These are phyloP conservation scores for Anolis carolinensis DNA, from an alignment of 2,113 vertebrate genomes.

Conservation along the genomic window DNA sequence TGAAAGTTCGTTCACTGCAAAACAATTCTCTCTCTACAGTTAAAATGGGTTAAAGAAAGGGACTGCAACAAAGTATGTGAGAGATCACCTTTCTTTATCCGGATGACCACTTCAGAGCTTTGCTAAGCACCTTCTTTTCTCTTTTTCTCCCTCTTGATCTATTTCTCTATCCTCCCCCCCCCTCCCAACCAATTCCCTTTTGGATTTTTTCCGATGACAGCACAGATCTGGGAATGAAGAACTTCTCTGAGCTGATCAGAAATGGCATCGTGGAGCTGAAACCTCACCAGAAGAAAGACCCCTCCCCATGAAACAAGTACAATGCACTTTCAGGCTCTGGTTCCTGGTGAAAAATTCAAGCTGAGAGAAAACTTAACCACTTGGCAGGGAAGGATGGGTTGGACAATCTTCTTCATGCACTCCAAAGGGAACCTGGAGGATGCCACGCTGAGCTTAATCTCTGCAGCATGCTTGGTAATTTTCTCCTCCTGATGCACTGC, in stretches of 20 bases:
- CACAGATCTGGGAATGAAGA: conserved; percentile 77
- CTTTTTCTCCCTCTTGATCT: background rate
- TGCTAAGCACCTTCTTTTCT: conserved; percentile 58
- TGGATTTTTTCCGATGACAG: conserved; percentile 71
- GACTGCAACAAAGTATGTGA: conserved; percentile 7
- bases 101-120: conserved; percentile 44
- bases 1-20: conserved; percentile 68
- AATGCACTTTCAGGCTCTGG: conserved; percentile 71
- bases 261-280: conserved; percentile 83
- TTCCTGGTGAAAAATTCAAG: conserved; percentile 76
- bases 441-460: conserved; percentile 76
- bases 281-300: conserved; percentile 79
- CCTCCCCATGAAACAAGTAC: conserved; percentile 77
- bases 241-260: conserved; percentile 79
- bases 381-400: conserved; percentile 77
- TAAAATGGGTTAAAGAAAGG: conserved; percentile 13
- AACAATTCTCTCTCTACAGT: conserved; percentile 29
- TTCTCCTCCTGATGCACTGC: conserved; percentile 95
- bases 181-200: conserved; percentile 46
- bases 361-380: conserved; percentile 72
- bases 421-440: conserved; percentile 74
- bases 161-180: background rate
- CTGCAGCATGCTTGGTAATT: conserved; percentile 86
- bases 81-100: background rate
- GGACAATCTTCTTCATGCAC: conserved; percentile 72